phyloP scores from a whole-genome alignment of 2,888 invertebrate genomes.

The Pegoplata infirma region DNA sequence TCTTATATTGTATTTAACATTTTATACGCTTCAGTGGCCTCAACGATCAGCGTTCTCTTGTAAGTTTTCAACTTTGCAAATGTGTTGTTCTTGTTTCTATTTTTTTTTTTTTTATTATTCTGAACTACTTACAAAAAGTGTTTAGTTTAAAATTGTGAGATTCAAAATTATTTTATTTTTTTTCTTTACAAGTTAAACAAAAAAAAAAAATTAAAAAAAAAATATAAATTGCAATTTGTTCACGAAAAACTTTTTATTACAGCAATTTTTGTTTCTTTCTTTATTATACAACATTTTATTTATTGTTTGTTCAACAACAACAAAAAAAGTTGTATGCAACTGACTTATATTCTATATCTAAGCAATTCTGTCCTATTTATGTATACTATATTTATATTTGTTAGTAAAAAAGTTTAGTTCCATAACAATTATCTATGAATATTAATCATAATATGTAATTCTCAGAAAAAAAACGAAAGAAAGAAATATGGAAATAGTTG shows the following conservation, averaged over 20 bases:
- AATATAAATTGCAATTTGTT: conserved; percentile 30
- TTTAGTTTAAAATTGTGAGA: neutral
- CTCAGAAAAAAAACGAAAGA: no score
- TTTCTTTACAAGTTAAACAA: conserved; percentile 1
- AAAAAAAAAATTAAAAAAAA: no score
- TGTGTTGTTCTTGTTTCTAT: no score
- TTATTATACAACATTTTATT: conserved; percentile 34
- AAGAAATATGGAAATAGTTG: neutral
- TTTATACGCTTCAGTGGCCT: conserved; percentile 18
- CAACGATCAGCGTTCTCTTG: neutral
- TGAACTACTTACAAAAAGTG: no score
- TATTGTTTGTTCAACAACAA: conserved; percentile 41
- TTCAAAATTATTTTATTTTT: conserved; percentile 11
- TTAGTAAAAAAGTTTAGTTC: conserved; percentile 26
- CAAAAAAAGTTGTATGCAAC: conserved; percentile 34
- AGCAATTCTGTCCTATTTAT: no score
- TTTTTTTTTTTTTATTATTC: neutral
- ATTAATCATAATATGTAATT: conserved; percentile 54
- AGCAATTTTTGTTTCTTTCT: neutral
- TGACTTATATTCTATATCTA: no score
- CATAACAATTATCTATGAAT: conserved; percentile 49
- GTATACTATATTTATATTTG: conserved; percentile 23
- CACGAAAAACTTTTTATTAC: conserved; percentile 24
- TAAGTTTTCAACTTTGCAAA: neutral
- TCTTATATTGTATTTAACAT: conserved; percentile 17